Evolutionary conservation across 2,888 invertebrate genomes (phyloP), one percentile per base, ranked within the genome.

Genomic region (Drosophila kokeensis): DNA sequence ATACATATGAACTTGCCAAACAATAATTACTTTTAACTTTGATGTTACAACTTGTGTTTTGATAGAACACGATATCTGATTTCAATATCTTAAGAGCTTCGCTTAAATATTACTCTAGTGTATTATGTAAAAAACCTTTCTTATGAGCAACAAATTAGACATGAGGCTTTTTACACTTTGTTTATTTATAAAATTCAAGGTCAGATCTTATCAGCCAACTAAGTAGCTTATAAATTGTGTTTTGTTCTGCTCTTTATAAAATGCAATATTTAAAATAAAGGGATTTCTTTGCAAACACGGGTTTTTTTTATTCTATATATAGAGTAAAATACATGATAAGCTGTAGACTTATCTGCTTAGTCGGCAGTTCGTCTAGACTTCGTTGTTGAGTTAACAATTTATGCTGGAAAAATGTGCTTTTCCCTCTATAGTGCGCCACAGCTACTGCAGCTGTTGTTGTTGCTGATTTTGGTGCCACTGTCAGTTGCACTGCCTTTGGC

Each of bases 401-500:
- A 49, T 49, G 18, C 27, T 15, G 15, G 45, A 11, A 49, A 49
- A 49, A 5, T 34, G 21, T 8, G 52, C 1, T 21, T 34, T 21
- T 18, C 2, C 4, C 5, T 18, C 36, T 18, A 34, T 11, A 36
- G 54, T 54, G 18, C 38, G n/a, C 8, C 1, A 13, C 3, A 55
- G 15, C 40, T 40, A 21, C 40, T 55, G 55, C 27, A n/a, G n/a
- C n/a, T 40, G 40, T 40, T 40, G 38, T 55, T 55, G 27, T 29
- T 40, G 49, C 32, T 10, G 53, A 21, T 42, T 27, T 27, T 24
- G 36, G 13, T 59, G 64, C 55, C 36, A 50, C 34, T 66, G 67
- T 53, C 40, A 34, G 27, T 45, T 24, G 32, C 52, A 18, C 45
- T 48, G 68, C 8, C 13, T 50, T n/a, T 21, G 30, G 30, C 15